Percentiles rank a stretch among this genome's conserved stretches.
Conservation (phyloP, 2,888 invertebrate genomes). For the Cylloceria caligata region DNA sequence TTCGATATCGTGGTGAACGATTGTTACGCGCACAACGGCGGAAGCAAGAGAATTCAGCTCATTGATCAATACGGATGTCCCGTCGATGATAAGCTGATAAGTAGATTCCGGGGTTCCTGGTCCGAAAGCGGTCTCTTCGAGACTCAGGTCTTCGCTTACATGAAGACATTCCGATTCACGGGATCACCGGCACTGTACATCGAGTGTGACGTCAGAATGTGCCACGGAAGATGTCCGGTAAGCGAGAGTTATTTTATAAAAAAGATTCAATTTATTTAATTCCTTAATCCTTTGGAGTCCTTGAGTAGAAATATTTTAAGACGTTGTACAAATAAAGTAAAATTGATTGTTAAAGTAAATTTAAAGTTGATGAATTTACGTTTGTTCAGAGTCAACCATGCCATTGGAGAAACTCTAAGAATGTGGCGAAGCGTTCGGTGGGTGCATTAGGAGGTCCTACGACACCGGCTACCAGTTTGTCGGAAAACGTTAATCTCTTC, state of each 20-base stretch:
- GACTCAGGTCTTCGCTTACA: constrained; percentile 97
- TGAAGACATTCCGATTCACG: constrained; percentile 97
- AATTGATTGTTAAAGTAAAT: too few relatives aligned
- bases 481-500: constrained; percentile 96
- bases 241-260: constrained; percentile 80
- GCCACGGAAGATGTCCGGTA: constrained; percentile 97
- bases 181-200: constrained; percentile 97
- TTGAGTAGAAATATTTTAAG: too few relatives aligned
- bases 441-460: constrained; percentile 84
- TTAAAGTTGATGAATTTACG: constrained; percentile 24
- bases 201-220: constrained; percentile 98
- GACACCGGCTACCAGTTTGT: constrained; percentile 86
- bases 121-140: constrained; percentile 95
- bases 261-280: too few relatives aligned
- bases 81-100: constrained; percentile 96
- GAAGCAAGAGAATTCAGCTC: constrained; percentile 95
- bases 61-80: constrained; percentile 97
- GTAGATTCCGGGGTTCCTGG: constrained; percentile 97
- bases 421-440: constrained; percentile 90
- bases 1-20: constrained; percentile 98
- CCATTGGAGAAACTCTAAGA: constrained; percentile 96
- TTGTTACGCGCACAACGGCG: constrained; percentile 97
- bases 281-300: too few relatives aligned
- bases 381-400: constrained; percentile 93
- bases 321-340: too few relatives aligned